Percentiles rank a stretch among this genome's conserved stretches.
Conservation (phyloP, 1,140 invertebrate genomes). For the Drosophila punjabiensis region DNA sequence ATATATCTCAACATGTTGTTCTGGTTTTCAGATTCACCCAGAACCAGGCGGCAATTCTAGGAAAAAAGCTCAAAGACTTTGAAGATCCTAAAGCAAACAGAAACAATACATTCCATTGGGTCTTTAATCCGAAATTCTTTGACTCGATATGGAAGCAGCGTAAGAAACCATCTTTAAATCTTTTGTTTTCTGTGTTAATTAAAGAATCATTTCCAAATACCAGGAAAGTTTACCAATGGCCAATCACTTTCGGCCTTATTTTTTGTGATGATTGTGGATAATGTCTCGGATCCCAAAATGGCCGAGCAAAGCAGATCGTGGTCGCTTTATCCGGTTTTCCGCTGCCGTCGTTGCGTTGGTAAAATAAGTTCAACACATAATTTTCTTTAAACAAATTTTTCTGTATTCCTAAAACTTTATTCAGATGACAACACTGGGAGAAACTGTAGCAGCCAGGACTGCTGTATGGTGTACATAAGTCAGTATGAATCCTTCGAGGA, state of each 20-base stretch:
- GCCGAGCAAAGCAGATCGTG: slow-evolving; percentile 20
- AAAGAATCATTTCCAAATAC: background rate
- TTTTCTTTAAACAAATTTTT: background rate
- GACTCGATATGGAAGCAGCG: background rate
- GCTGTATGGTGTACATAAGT: slow-evolving; percentile 21
- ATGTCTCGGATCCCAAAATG: background rate
- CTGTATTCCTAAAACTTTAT: no score
- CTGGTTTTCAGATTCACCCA: background rate
- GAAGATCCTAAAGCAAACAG: background rate
- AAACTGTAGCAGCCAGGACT: slow-evolving; percentile 9
- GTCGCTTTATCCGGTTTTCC: slow-evolving; percentile 18
- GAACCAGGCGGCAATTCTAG: background rate
- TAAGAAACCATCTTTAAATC: background rate
- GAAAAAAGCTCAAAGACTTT: background rate
- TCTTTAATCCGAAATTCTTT: background rate
- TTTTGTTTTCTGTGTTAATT: background rate
- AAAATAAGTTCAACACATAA: background rate
- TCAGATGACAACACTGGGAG: slow-evolving; percentile 6
- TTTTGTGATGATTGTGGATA: slow-evolving; percentile 28
- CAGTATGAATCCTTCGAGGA: background rate
- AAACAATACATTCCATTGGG: accelerated
- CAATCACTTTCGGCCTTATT: slow-evolving; percentile 17
- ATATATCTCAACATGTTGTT: background rate
- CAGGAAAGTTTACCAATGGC: slow-evolving; percentile 21
- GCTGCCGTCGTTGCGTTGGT: slow-evolving; percentile 26